Base-by-base conservation (phyloP, 2,113 vertebrate species). In the Lathamus discolor region DNA sequence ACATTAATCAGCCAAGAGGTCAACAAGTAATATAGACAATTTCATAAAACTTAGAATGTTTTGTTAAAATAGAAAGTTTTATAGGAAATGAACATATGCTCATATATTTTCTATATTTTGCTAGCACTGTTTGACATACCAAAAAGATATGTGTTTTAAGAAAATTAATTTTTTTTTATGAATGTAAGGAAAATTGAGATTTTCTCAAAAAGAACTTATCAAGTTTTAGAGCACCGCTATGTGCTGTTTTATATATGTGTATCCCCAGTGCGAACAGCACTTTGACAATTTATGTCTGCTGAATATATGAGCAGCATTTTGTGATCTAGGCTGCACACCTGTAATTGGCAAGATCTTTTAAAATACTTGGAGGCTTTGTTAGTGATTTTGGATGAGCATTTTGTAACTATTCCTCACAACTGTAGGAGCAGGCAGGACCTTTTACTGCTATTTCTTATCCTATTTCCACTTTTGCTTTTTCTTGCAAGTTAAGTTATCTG, bases 71-170 rank as follows among this genome's bases (percentile, higher is more conserved):
- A 39, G 1, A 11, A 69, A n/a, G 1, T 49, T 74, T 83, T 43
- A 23, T 31, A 39, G 17, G 6, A 90, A 93, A 70, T 29, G 0
- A 29, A 6, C 4, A 14, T 0, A 0, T 67, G 3, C 11, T 66
- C 1, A 5, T 10, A 22, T 54, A 37, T 54, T 59, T 74, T 67
- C n/a, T 81, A 4, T 66, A 46, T 28, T 62, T 87, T 90, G 13
- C 23, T 87, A 20, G 12, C 76, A 27, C 13, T 51, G 2, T 44
- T 74, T 55, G 19, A 74, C 11, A 20, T 31, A 59, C 1, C 4
- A 63, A 90, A 83, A 9, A 72, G 17, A 16, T 51, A 35, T 11
- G 7, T 24, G 9, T 59, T 54, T 15, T 35, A 59, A 59, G 33
- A 35, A 35, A 35, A 35, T 59, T 23, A 23, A 9, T 10, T 19